Percentiles rank a stretch among this genome's conserved stretches.
phyloP scores from a whole-genome alignment of 2,797 vertebrate genomes.

The Argentina silus region DNA sequence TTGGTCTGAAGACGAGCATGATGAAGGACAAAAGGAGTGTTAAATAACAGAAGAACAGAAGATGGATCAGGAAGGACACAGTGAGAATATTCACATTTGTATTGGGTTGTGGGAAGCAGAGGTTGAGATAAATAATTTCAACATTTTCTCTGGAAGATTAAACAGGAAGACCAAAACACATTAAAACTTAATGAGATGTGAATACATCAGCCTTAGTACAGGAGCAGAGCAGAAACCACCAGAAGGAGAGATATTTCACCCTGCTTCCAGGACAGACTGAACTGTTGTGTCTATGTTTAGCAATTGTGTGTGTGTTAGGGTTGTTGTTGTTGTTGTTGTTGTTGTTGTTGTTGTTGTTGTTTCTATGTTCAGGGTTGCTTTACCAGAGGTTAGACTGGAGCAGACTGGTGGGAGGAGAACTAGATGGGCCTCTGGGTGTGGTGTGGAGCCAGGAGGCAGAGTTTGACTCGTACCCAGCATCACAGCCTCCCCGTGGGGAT shows the following conservation, averaged over 20 bases:
- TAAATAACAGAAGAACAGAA: background rate
- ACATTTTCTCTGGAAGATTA: background rate
- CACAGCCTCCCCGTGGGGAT: background rate
- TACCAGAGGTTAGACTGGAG: background rate
- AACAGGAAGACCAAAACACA: background rate
- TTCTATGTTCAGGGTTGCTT: background rate
- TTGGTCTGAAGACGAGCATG: background rate
- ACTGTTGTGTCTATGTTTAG: background rate
- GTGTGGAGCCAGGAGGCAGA: background rate
- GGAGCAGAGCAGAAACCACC: background rate
- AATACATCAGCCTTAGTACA: background rate
- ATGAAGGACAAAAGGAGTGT: constrained; percentile 5
- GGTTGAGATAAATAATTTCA: background rate
- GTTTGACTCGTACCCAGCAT: background rate
- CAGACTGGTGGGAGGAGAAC: background rate
- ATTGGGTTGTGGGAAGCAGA: background rate
- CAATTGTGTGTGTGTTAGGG: background rate
- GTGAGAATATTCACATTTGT: background rate
- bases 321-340: background rate
- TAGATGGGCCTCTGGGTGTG: constrained; percentile 6
- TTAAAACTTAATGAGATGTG: background rate
- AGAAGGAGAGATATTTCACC: background rate
- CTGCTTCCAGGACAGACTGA: background rate
- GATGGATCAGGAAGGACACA: background rate
- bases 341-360: background rate